phyloP scores from a whole-genome alignment of 2,797 vertebrate species.

The Myotis findleyi region DNA sequence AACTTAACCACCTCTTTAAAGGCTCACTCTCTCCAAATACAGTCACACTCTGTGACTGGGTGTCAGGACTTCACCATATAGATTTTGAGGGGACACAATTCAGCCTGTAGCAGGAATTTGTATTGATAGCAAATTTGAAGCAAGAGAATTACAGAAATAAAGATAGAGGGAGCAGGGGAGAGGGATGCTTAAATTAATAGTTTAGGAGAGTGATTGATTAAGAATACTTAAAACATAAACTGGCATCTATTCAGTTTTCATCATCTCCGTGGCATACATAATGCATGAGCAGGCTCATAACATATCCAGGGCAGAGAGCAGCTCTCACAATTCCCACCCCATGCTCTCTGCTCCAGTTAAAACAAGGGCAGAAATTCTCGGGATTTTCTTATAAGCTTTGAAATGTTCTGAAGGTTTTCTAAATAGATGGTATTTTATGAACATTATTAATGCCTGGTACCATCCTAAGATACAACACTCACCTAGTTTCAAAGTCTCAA shows the following conservation, averaged over 20 bases:
- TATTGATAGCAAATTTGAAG: background rate
- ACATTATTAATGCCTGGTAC: background rate
- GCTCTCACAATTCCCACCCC: background rate
- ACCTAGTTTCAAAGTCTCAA: background rate
- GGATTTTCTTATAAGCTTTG: background rate
- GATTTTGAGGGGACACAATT: background rate
- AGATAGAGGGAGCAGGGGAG: rapidly evolving
- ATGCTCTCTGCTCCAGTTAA: background rate
- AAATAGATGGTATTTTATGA: background rate
- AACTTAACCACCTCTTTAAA: background rate
- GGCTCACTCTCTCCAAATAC: background rate
- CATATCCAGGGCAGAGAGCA: background rate
- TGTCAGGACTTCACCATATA: background rate
- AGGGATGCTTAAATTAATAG: background rate
- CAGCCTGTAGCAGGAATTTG: background rate
- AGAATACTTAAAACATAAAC: background rate
- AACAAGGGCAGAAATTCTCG: background rate
- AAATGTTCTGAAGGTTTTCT: background rate
- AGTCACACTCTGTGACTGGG: background rate
- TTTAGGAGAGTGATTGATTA: conserved; percentile 9
- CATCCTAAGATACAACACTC: background rate
- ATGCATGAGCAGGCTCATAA: no score
- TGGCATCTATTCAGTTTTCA: background rate
- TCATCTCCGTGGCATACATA: background rate
- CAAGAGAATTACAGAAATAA: background rate